Evolutionary conservation across 1,140 invertebrate genomes (phyloP), one percentile per base, ranked within the genome.

Genomic region (Plectrocnemia conspersa): DNA sequence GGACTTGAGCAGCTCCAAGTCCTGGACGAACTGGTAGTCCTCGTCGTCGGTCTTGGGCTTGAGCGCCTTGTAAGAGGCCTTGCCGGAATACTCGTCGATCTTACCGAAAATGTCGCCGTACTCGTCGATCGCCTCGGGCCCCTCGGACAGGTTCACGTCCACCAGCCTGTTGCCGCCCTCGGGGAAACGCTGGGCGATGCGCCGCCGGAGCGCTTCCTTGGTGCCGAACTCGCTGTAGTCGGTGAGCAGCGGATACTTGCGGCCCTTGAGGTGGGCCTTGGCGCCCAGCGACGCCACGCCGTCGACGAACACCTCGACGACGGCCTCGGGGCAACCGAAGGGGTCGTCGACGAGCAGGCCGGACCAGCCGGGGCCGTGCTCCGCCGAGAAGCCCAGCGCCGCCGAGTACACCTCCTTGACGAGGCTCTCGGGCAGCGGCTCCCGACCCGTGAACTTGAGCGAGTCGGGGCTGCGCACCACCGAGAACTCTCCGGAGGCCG

Each of bases 261-360:
- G 78, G 2, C 77, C 76, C 52, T 78, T 78, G 19, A 67, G 46
- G 22, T 62, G 64, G 57, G 63, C 64, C 42, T 68, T 69, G 33
- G 67, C 63, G 49, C 68, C 76, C 27, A 82, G 72, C 45, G 73
- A 74, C 24, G 77, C 64, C 16, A 87, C 70, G 52, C 87, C 88
- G 70, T 87, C 83, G 32, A 92, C 75, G 27, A 81, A 80, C 24
- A 92, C 74, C 24, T 80, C 79, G 19, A 91, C 84, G 40, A 87
- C 78, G 25, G 85, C 86, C 71, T 89, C 83, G 21, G 89, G 85
- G 52, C 85, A 76, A 55, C 82, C 77, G 61, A 93, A 91, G 6
- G 88, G 84, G 73, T 88, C 79, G 2, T 71, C 76, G 36, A 90
- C 78, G 22, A 71, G 76, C 46, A 92, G 64, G 11, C 86, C 87